Percentiles rank a stretch among this genome's conserved stretches.
Conservation (phyloP, 2,797 vertebrate species). For the Botia almorhae region DNA sequence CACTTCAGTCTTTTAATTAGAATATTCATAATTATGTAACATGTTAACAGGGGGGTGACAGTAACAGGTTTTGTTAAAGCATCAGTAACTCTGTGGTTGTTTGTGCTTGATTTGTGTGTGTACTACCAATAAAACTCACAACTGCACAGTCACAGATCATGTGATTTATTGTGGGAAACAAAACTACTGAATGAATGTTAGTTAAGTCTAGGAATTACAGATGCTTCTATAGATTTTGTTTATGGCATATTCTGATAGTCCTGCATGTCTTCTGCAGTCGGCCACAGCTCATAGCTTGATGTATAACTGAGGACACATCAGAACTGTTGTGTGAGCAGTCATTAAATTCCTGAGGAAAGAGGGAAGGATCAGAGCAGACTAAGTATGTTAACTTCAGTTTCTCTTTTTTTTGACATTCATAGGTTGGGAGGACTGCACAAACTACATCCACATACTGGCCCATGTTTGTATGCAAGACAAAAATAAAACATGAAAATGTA, state of each 20-base stretch:
- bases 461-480: not conserved
- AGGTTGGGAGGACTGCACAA: conserved; percentile 9
- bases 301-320: conserved; percentile 12
- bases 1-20: not conserved
- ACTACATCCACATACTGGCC: conserved; percentile 19
- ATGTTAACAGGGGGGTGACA: not conserved
- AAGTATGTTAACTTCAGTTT: not conserved
- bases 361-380: not conserved
- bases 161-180: no score
- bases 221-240: not conserved
- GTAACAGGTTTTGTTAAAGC: no score
- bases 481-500: not conserved
- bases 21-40: conserved; percentile 4
- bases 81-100: no score
- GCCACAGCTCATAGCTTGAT: not conserved
- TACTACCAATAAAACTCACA: no score
- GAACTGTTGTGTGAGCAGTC: not conserved
- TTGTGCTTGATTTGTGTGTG: no score
- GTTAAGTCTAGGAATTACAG: not conserved
- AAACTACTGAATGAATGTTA: not conserved
- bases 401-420: conserved; percentile 5
- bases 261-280: not conserved
- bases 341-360: conserved; percentile 12
- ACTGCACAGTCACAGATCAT: no score
- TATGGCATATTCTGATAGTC: conserved; percentile 7